Base-by-base conservation (phyloP, 2,113 vertebrate genomes). In the Solea solea region DNA sequence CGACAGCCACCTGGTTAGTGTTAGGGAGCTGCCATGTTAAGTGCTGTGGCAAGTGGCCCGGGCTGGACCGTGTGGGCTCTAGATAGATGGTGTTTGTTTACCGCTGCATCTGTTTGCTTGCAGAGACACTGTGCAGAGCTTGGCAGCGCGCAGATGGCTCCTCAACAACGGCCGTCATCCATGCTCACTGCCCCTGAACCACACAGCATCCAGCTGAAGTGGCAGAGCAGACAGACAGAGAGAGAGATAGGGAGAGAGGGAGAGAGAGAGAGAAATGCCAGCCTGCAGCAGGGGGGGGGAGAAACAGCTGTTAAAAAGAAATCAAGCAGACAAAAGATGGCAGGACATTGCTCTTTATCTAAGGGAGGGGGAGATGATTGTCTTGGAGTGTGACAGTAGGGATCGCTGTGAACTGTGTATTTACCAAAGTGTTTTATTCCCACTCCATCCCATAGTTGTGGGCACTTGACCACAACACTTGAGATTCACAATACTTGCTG, bases 61-160 rank as follows among this genome's bases (percentile, higher is more conserved):
- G 40, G 65, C 58, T n/a, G 53, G 55, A 61, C 45, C 70, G 65
- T 34, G 61, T 40, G 71, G 68, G 21, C 55, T 54, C 27, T 61
- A 84, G 81, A 91, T 85, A 86, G 71, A 90, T 92, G 16, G 82
- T 78, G 85, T 88, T 86, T 90, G 87, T 92, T 86, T 89, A 82
- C 71, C 9, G 9, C 67, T 67, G 85, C 89, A 89, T 91, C 91
- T 92, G 91, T 88, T 85, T 75, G 41, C 48, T 70, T 68, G 55
- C 50, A 57, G 80, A 70, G 67, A 64, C 70, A n/a, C 51, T 40
- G 58, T 41, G 74, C 42, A 52, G 69, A 67, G 78, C 80, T 69
- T 69, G 72, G 79, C 71, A 61, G 80, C 56, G n/a, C 48, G 48
- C 90, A 89, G 85, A 90, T 89, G 90, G 86, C 72, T 64, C 62